These are phyloP conservation scores for Lochmaea capreae DNA, from an alignment of 2,888 invertebrate species.

Conservation along the genomic window DNA sequence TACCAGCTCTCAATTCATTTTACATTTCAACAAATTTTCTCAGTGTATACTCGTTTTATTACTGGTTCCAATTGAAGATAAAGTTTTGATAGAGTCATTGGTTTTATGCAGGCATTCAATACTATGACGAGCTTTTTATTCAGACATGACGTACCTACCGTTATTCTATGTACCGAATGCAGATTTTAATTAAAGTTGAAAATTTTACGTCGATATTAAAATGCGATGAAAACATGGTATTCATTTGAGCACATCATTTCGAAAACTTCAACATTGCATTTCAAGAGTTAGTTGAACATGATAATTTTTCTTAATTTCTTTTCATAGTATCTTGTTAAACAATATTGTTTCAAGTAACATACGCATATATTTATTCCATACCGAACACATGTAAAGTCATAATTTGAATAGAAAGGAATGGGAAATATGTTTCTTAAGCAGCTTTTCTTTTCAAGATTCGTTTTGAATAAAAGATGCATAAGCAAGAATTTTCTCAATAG, in stretches of 20 bases:
- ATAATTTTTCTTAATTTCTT: no score
- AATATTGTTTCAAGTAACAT: no score
- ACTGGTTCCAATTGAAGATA: neutral
- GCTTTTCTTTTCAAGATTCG: neutral
- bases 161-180: neutral
- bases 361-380: no score
- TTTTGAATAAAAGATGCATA: neutral
- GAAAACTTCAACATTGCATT: no score
- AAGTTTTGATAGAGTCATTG: conserved; percentile 27
- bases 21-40: neutral
- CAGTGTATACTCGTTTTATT: conserved; percentile 2
- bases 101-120: conserved; percentile 31
- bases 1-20: no score
- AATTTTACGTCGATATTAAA: neutral
- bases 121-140: conserved; percentile 20
- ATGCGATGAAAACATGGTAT: neutral
- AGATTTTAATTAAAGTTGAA: conserved; percentile 9
- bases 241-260: neutral
- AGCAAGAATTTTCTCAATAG: neutral
- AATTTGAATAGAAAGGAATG: no score
- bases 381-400: no score
- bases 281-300: neutral
- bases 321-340: no score
- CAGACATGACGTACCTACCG: neutral
- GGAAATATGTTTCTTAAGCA: no score